These are phyloP conservation scores for Hapalemur alaotrensis DNA, from an alignment of 2,797 vertebrate genomes.

Conservation along the genomic window DNA sequence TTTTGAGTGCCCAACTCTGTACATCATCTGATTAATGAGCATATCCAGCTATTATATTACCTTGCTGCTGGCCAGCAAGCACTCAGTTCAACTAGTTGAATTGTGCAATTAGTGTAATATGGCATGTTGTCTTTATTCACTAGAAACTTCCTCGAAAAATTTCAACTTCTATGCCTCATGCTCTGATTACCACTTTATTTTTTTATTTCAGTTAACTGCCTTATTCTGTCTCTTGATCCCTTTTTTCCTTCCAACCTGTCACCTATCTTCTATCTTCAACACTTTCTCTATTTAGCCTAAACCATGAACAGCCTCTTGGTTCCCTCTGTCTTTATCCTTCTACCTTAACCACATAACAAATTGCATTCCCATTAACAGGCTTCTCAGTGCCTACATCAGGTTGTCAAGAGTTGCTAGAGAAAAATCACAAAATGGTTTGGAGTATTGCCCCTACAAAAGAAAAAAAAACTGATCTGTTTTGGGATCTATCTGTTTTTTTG, in stretches of 20 bases:
- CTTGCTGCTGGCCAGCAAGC: slow-evolving; percentile 4
- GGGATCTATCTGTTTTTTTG: background rate
- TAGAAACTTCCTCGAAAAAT: slow-evolving; percentile 20
- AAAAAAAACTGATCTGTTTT: background rate
- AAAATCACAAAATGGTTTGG: background rate
- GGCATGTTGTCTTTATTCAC: background rate
- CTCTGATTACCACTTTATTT: background rate
- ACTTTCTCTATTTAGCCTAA: background rate
- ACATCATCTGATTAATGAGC: background rate
- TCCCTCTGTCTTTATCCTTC: background rate
- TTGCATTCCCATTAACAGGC: background rate
- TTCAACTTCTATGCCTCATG: background rate
- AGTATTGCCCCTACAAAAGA: background rate
- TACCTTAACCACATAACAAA: background rate
- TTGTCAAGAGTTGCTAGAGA: background rate
- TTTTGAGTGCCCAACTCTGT: background rate
- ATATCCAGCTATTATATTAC: slow-evolving; percentile 12
- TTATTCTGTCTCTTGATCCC: background rate
- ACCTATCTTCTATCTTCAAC: background rate
- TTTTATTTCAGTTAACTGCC: background rate
- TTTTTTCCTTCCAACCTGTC: background rate
- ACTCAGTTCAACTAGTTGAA: slow-evolving; percentile 36
- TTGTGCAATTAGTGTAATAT: slow-evolving; percentile 9
- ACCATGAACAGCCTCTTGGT: background rate
- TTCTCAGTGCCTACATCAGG: background rate